Evolutionary conservation across 2,888 invertebrate species (phyloP), one percentile per base, ranked within the genome.

Genomic region (Crematogaster levior): DNA sequence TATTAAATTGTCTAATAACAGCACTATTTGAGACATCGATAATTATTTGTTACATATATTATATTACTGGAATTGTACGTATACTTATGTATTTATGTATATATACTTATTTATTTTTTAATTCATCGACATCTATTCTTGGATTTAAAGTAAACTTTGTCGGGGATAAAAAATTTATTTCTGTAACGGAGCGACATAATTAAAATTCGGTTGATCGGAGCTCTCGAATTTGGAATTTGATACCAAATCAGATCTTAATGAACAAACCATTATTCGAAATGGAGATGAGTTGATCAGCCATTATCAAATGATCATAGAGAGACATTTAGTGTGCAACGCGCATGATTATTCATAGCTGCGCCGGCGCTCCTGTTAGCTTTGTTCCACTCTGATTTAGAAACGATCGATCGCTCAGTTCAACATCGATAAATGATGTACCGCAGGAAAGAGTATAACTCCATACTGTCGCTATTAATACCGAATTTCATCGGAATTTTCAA

Each of bases 271-370:
- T 88, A 86, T 88, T 85, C 80, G 56, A 24, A 75, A 63, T 68
- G 51, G 80, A 83, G 80, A 83, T 68, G 84, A 82, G 82, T 68
- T 63, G 68, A 56, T 65, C 68, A 61, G 61, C 81, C 66, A 87
- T 85, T 89, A 85, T 84, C 84, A 60, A 58, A 46, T 85, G 75
- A 85, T 84, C 82, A 65, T 89, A 63, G 81, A 79, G 79, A 79
- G 79, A 65, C 82, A 88, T 87, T 84, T 85, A 83, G 75, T 81
- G 75, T 79, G 79, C 81, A 87, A 60, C 68, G 58, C 75, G 37
- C 85, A 84, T 89, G 85, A 89, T 87, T 89, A 89, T 88, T 88
- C 88, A 85, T 89, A 61, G 77, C 63, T 60, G 58, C 73, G 27
- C 24, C 21, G 51, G 74, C 27, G 51, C 37, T 56, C 48, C 66